These are phyloP conservation scores for Poeciliopsis presidionis DNA, from an alignment of 2,797 vertebrate species.

Conservation along the genomic window DNA sequence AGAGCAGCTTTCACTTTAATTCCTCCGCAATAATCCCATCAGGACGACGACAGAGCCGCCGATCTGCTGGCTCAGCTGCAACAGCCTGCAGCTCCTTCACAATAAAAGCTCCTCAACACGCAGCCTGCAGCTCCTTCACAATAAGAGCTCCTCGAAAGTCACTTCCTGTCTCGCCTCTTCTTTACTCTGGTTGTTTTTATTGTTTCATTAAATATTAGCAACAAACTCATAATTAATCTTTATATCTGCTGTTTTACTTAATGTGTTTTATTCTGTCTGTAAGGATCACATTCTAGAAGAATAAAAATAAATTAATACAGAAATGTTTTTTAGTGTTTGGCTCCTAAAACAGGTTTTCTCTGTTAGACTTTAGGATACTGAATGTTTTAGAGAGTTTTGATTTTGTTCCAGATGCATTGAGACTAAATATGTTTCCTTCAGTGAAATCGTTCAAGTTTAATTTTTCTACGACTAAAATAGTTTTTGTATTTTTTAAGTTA, in stretches of 20 bases:
- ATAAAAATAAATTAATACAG: not conserved
- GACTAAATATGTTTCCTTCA: not conserved
- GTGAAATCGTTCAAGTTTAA: not conserved
- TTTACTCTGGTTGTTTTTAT: not conserved
- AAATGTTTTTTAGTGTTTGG: not conserved
- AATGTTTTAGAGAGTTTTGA: not conserved
- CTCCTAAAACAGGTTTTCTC: not conserved
- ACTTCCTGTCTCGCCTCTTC: not conserved
- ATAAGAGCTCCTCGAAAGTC: not conserved
- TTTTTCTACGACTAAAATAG: not conserved
- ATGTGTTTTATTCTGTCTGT: not conserved
- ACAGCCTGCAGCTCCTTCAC: too few species aligned
- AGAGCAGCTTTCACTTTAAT: slow-evolving; percentile 27
- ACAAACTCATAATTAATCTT: not conserved
- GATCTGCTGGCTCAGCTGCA: slow-evolving; percentile 7
- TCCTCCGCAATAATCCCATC: slow-evolving; percentile 38
- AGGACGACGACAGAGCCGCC: not conserved
- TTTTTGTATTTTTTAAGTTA: not conserved
- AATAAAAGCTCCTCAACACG: not conserved
- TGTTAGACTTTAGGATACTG: not conserved
- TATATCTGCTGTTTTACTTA: too few species aligned
- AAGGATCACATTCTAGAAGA: too few species aligned
- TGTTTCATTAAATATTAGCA: too few species aligned
- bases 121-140: not conserved
- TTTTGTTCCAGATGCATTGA: not conserved